Evolutionary conservation across 2,888 invertebrate species (phyloP).

Genomic region (Rotaria socialis): DNA sequence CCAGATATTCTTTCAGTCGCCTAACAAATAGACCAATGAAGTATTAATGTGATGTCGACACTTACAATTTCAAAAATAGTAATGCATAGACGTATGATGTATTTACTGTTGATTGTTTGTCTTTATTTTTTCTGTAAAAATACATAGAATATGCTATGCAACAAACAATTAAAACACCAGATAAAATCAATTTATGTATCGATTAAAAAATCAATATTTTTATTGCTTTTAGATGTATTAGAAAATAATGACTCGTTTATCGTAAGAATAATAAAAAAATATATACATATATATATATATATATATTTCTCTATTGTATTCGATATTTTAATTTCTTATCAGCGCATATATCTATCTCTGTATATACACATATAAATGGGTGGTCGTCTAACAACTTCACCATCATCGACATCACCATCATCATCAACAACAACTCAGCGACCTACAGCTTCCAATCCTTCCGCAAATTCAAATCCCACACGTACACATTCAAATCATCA

Average conservation of each 20-base stretch:
- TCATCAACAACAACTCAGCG: background rate
- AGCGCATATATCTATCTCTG: too few species aligned
- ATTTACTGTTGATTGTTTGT: conserved; percentile 19
- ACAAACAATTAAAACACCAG: background rate
- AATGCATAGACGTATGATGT: conserved; percentile 3
- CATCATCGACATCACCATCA: background rate
- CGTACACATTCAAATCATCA: background rate
- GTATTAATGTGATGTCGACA: background rate
- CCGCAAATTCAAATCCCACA: background rate
- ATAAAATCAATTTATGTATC: background rate
- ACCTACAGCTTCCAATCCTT: background rate
- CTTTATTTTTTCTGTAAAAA: background rate
- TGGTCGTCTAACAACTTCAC: background rate
- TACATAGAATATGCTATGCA: background rate
- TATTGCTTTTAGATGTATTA: background rate
- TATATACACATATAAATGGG: background rate
- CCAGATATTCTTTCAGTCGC: too few species aligned
- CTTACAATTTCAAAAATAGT: background rate
- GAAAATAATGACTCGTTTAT: background rate
- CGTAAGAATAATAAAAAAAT: background rate
- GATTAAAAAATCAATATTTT: background rate
- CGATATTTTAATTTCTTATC: background rate
- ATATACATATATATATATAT: too few species aligned
- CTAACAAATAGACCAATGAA: background rate
- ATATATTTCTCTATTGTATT: background rate